Conservation (phyloP, 2,113 vertebrate species). For the Nematolebias whitei region DNA sequence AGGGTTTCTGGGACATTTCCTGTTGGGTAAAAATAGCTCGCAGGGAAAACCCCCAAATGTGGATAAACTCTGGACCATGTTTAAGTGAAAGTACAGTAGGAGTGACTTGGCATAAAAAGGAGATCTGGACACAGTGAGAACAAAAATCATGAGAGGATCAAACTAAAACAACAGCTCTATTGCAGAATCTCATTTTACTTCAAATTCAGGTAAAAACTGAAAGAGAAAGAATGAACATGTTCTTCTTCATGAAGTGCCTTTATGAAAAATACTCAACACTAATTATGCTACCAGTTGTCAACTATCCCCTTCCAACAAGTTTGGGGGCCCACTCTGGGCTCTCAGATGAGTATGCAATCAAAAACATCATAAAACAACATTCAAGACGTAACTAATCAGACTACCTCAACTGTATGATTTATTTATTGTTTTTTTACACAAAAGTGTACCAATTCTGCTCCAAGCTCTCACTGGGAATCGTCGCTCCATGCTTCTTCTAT, state of each 20-base stretch:
- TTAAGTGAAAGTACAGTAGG: constrained; percentile 8
- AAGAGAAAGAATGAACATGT: neutral
- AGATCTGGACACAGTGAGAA: neutral
- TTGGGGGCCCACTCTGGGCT: neutral
- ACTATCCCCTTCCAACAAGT: neutral
- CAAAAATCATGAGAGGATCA: neutral
- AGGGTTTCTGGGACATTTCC: constrained; percentile 59
- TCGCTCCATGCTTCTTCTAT: too few relatives aligned
- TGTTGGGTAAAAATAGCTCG: constrained; percentile 59
- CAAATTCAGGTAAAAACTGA: neutral
- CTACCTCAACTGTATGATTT: neutral
- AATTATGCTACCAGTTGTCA: neutral
- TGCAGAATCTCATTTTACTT: neutral
- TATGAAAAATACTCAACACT: neutral
- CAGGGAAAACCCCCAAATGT: constrained; percentile 48
- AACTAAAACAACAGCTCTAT: neutral
- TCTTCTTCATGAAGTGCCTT: neutral
- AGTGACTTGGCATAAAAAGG: neutral
- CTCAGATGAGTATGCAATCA: neutral
- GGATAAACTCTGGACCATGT: constrained; percentile 3
- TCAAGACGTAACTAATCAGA: neutral
- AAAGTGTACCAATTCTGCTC: too few relatives aligned
- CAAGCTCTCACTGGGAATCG: too few relatives aligned
- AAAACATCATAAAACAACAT: neutral
- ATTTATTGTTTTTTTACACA: too few relatives aligned